Evolutionary conservation across 1,140 invertebrate species (phyloP).

Genomic region (Telenomus remus): DNA sequence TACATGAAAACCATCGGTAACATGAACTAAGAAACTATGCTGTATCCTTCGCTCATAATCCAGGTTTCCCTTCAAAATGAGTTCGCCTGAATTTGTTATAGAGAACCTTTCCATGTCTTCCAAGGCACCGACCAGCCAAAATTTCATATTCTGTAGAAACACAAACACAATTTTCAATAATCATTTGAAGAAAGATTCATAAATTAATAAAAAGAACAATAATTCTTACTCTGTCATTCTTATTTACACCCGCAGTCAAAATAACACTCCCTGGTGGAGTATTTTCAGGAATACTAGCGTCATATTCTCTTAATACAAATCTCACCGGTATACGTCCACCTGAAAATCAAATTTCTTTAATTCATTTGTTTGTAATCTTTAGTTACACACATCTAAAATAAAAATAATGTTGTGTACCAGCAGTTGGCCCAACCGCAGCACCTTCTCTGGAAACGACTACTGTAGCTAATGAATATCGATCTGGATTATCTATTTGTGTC

Average conservation of each 20-base stretch:
- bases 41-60: constrained; percentile 86
- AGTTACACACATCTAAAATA: not conserved
- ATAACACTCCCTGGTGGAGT: constrained; percentile 83
- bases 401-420: constrained; percentile 58
- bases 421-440: constrained; percentile 64
- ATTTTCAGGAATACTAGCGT: constrained; percentile 84
- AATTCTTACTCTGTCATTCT: constrained; percentile 73
- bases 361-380: too few relatives aligned
- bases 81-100: constrained; percentile 86
- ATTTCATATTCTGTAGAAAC: constrained; percentile 75
- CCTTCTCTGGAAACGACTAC: constrained; percentile 80
- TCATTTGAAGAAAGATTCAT: too few relatives aligned
- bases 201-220: not conserved
- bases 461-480: constrained; percentile 90
- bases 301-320: constrained; percentile 85
- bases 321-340: constrained; percentile 73
- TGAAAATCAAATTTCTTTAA: constrained; percentile 42
- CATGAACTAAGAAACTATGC: constrained; percentile 87
- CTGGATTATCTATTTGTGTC: constrained; percentile 90
- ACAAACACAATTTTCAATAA: not conserved
- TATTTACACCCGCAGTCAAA: constrained; percentile 75
- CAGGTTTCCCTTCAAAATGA: constrained; percentile 83
- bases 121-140: constrained; percentile 80
- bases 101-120: constrained; percentile 82
- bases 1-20: constrained; percentile 87